phyloP scores from a whole-genome alignment of 64 coral and sea anemone genomes.

The Montipora efflorescens region DNA sequence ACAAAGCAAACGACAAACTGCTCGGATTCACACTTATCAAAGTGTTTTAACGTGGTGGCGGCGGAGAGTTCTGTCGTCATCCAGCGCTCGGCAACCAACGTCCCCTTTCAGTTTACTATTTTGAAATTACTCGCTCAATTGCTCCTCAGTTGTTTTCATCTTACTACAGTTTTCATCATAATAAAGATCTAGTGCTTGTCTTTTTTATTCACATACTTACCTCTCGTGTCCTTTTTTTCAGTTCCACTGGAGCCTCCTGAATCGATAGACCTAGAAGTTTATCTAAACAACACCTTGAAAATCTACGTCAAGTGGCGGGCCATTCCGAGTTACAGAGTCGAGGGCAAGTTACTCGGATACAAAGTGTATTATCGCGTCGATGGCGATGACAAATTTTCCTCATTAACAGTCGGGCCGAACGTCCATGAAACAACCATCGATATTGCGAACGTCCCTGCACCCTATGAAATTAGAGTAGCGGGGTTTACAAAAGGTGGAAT shows the following conservation, averaged over 20 bases:
- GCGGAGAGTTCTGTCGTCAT: too few relatives aligned
- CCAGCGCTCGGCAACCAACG: too few relatives aligned
- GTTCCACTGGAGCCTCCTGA: background rate
- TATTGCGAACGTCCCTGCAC: background rate
- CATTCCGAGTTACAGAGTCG: background rate
- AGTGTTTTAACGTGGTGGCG: too few relatives aligned
- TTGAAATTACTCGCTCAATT: too few relatives aligned
- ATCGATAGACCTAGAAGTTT: background rate
- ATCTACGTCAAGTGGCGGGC: background rate
- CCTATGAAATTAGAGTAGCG: constrained; percentile 5
- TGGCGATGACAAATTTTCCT: background rate
- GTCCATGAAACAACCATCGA: background rate
- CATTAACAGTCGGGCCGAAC: background rate
- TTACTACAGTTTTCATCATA: too few relatives aligned
- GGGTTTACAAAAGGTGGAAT: background rate
- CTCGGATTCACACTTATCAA: too few relatives aligned
- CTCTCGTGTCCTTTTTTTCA: too few relatives aligned
- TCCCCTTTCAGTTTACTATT: too few relatives aligned
- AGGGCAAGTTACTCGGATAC: background rate
- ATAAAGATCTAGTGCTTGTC: too few relatives aligned
- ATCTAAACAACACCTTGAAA: background rate
- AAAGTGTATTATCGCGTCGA: background rate
- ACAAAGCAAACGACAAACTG: too few relatives aligned
- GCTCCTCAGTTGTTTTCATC: too few relatives aligned
- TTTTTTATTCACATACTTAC: too few relatives aligned